These are phyloP conservation scores for Drosophila subquinaria DNA, from an alignment of 2,888 invertebrate genomes.

Conservation along the genomic window DNA sequence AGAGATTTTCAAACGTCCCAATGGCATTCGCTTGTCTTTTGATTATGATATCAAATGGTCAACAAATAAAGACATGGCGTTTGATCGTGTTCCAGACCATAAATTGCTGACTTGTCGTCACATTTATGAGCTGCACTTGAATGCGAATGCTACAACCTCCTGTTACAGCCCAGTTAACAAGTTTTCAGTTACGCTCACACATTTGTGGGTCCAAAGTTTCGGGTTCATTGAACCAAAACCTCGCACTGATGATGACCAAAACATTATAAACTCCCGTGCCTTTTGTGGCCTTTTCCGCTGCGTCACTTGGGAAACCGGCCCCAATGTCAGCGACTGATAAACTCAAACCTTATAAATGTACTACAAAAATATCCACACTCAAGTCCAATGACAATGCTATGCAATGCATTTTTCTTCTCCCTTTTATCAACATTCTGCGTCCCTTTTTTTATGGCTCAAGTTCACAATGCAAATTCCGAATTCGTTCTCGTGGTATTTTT, in stretches of 20 bases:
- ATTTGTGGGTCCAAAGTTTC: conserved; percentile 32
- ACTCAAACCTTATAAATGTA: conserved; percentile 29
- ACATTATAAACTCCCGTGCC: conserved; percentile 44
- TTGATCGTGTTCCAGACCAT: conserved; percentile 10
- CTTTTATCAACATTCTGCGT: conserved; percentile 46
- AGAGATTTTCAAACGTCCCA: conserved; percentile 30
- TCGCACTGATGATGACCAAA: conserved; percentile 65
- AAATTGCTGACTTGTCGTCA: conserved; percentile 56
- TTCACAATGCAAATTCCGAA: conserved; percentile 47
- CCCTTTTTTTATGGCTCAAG: conserved; percentile 50
- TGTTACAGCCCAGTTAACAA: conserved; percentile 51
- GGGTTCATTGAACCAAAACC: conserved; percentile 63
- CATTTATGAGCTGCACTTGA: conserved; percentile 44
- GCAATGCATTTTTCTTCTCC: conserved; percentile 24
- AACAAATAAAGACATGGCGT: neutral
- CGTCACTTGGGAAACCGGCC: conserved; percentile 67
- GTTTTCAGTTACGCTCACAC: conserved; percentile 49
- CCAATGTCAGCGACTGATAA: conserved; percentile 36
- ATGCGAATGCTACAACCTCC: conserved; percentile 15
- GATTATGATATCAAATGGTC: conserved; percentile 37
- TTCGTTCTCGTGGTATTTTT: conserved; percentile 10
- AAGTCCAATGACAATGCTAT: conserved; percentile 36
- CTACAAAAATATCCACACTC: conserved; percentile 13
- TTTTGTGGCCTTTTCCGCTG: conserved; percentile 50
- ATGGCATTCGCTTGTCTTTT: conserved; percentile 31